Conservation (phyloP, 2,888 invertebrate genomes). For the Tenthredo amoena region DNA sequence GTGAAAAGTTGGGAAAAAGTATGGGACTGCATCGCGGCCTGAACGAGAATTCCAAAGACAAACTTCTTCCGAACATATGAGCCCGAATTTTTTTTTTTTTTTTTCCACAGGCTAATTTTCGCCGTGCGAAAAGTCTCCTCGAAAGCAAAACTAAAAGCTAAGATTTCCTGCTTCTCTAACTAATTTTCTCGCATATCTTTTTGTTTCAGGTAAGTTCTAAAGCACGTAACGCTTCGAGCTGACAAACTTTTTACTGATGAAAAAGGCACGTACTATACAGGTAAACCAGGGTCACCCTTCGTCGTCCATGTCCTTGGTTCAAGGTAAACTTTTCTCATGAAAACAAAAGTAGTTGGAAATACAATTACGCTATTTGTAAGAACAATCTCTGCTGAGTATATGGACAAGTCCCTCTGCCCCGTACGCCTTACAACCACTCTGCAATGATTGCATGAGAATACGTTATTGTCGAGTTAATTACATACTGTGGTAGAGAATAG, state of each 20-base stretch:
- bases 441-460: constrained; percentile 14
- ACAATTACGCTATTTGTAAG: constrained; percentile 33
- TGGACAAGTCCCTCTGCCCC: not conserved
- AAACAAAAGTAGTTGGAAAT: constrained; percentile 38
- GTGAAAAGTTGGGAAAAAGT: constrained; percentile 28
- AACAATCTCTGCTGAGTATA: constrained; percentile 20
- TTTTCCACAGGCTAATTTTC: constrained; percentile 58
- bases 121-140: constrained; percentile 54
- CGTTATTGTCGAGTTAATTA: constrained; percentile 9
- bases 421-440: not conserved
- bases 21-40: constrained; percentile 41
- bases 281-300: constrained; percentile 36
- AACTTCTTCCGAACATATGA: not conserved
- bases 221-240: constrained; percentile 23
- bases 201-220: constrained; percentile 44
- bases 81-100: not conserved
- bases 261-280: constrained; percentile 29
- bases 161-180: constrained; percentile 35
- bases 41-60: constrained; percentile 59
- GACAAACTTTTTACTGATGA: constrained; percentile 37
- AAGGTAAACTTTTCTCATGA: constrained; percentile 35
- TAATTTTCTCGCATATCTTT: constrained; percentile 41
- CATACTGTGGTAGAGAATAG: not conserved
- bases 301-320: not conserved
- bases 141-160: constrained; percentile 56